These are phyloP conservation scores for Dreissena polymorpha DNA, from an alignment of 1,140 invertebrate genomes.

Conservation along the genomic window DNA sequence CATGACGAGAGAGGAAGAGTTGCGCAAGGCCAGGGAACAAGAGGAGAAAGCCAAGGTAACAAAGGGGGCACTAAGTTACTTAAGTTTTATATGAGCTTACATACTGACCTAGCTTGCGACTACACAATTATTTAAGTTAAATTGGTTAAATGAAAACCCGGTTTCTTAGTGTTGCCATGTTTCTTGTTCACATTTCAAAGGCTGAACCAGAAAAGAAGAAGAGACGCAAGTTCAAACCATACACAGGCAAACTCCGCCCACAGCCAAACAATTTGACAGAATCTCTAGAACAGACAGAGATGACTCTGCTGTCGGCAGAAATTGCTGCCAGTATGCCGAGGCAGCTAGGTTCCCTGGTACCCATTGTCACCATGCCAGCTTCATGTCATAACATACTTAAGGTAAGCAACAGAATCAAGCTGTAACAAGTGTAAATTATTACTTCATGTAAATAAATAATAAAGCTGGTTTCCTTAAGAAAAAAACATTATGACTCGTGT, in stretches of 20 bases:
- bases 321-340: slow-evolving; percentile 52
- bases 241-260: slow-evolving; percentile 71
- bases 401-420: slow-evolving; percentile 56
- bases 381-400: slow-evolving; percentile 76
- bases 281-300: slow-evolving; percentile 75
- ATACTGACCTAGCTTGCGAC: too few relatives aligned
- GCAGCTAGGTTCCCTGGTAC: slow-evolving; percentile 56
- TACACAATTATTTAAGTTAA: too few relatives aligned
- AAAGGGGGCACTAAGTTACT: background rate
- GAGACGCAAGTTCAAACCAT: slow-evolving; percentile 71
- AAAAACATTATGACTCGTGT: too few relatives aligned
- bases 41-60: slow-evolving; percentile 38
- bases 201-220: slow-evolving; percentile 56
- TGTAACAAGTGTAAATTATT: background rate
- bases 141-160: too few relatives aligned
- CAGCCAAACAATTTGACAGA: slow-evolving; percentile 70
- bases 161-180: background rate
- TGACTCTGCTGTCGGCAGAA: slow-evolving; percentile 66
- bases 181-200: background rate
- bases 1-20: slow-evolving; percentile 27
- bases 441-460: too few relatives aligned
- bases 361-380: slow-evolving; percentile 71
- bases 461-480: too few relatives aligned
- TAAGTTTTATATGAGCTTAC: background rate
- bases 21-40: slow-evolving; percentile 53